These are phyloP conservation scores for Raphicerus campestris DNA, from an alignment of 2,113 vertebrate genomes.

Conservation along the genomic window DNA sequence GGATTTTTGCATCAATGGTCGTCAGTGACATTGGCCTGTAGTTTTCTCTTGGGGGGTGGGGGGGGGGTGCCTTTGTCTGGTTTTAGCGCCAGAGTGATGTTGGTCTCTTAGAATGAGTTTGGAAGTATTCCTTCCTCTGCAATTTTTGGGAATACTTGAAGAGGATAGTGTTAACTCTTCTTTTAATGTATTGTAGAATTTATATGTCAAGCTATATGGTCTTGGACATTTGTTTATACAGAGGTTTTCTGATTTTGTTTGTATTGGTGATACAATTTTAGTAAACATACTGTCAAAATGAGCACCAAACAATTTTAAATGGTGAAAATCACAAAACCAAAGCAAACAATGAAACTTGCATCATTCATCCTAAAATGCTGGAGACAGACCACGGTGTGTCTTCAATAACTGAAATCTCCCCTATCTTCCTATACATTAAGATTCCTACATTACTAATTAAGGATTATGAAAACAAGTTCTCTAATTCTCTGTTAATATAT, in stretches of 20 bases:
- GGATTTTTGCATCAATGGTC: neutral
- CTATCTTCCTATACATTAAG: neutral
- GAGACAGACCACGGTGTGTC: neutral
- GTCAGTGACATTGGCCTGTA: neutral
- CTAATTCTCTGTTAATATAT: neutral
- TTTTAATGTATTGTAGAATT: neutral
- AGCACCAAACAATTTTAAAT: neutral
- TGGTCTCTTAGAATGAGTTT: neutral
- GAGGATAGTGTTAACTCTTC: neutral
- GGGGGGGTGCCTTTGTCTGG: neutral
- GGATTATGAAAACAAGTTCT: neutral
- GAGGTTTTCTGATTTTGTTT: neutral
- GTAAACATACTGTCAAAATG: neutral
- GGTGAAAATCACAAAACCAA: neutral
- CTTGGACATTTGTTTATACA: neutral
- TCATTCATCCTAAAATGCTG: neutral
- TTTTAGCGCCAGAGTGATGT: neutral
- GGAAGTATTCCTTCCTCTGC: neutral
- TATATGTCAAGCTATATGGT: neutral
- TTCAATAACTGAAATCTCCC: neutral
- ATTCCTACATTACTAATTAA: neutral
- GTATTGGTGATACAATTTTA: neutral
- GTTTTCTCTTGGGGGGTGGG: accelerated
- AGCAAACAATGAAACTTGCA: neutral
- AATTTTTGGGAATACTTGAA: neutral